Evolutionary conservation across 2,797 vertebrate genomes (phyloP), one percentile per base, ranked within the genome.

Genomic region (Alcedo quadribrachys): DNA sequence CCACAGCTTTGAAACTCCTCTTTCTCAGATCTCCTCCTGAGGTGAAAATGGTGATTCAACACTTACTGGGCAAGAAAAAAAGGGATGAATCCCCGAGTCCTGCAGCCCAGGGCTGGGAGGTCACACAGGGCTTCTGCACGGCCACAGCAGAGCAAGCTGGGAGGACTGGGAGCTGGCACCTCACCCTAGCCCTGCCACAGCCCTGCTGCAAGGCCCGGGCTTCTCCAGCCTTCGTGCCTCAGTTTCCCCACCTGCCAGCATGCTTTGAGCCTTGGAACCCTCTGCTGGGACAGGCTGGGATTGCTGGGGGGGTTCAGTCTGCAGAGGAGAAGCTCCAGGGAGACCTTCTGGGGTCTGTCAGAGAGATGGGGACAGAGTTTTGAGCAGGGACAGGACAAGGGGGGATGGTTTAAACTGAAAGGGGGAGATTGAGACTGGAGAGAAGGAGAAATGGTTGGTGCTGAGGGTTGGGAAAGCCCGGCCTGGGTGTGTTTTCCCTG

Each of bases 101-200:
- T 65, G 18, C 18, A 11, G 4, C 37, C 5, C 18, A 4, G 30
- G 4, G 50, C 51, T 20, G 30, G 40, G 27, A 17, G 50, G 35
- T 8, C 5, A 12, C 2, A 3, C 30, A 1, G 55, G 7, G n/a
- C 10, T 15, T 25, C 2, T 14, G 20, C 15, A 28, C 8, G 25
- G 15, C 28, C 65, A 35, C 25, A 42, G 33, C 43, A 12, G 18
- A 43, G 46, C 0, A 43, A 62, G 45, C 20, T 35, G 85, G 35
- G 0, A 12, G 28, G 22, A 13, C 15, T 9, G 55, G 28, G 8
- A 73, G 24, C 3, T 33, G 58, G 19, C 12, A 6, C 10, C 16
- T 42, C 3, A 13, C 4, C 24, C 25, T 48, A 66, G 57, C 61
- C 57, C 11, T 8, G 22, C 61, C 43, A 30, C 22, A 28, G 60